Conservation (phyloP, 2,797 vertebrate genomes). For the Cyclopterus lumpus region DNA sequence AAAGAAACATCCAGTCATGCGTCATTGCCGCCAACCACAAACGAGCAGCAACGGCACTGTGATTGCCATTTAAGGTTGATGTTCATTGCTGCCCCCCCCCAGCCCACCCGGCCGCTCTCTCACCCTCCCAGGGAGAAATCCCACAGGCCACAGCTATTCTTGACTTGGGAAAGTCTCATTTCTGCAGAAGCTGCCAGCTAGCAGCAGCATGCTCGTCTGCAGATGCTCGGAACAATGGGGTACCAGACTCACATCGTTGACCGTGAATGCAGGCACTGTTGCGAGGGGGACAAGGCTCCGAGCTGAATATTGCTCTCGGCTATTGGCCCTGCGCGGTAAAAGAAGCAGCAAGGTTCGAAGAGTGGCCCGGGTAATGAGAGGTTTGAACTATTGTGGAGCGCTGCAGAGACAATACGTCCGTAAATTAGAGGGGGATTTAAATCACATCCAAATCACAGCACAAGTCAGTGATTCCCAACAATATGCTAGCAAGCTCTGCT, state of each 20-base stretch:
- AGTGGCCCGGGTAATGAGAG: conserved; percentile 61
- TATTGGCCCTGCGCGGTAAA: conserved; percentile 32
- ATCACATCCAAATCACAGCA: conserved; percentile 75
- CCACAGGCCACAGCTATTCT: conserved; percentile 77
- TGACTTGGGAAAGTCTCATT: conserved; percentile 83
- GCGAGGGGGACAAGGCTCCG: conserved; percentile 33
- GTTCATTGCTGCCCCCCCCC: conserved; percentile 28
- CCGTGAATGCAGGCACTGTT: conserved; percentile 70
- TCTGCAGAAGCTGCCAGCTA: conserved; percentile 69
- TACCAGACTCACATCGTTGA: conserved; percentile 74
- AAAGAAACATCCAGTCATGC: conserved; percentile 23
- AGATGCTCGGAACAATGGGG: conserved; percentile 74
- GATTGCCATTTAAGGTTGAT: conserved; percentile 81
- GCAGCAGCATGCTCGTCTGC: conserved; percentile 58
- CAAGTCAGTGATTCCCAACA: conserved; percentile 66
- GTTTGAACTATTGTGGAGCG: conserved; percentile 63
- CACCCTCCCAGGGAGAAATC: conserved; percentile 64
- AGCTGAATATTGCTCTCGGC: conserved; percentile 63
- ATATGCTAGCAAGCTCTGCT: conserved; percentile 53
- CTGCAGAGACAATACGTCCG: conserved; percentile 77
- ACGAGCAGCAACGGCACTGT: conserved; percentile 21
- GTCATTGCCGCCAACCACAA: conserved; percentile 42
- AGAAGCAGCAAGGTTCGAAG: conserved; percentile 19
- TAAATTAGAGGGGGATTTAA: conserved; percentile 76
- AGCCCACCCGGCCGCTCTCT: conserved; percentile 39